Percentiles rank a stretch among this genome's conserved stretches.
phyloP scores from a whole-genome alignment of 2,888 invertebrate genomes.

The Lissocephala sabroskyi region DNA sequence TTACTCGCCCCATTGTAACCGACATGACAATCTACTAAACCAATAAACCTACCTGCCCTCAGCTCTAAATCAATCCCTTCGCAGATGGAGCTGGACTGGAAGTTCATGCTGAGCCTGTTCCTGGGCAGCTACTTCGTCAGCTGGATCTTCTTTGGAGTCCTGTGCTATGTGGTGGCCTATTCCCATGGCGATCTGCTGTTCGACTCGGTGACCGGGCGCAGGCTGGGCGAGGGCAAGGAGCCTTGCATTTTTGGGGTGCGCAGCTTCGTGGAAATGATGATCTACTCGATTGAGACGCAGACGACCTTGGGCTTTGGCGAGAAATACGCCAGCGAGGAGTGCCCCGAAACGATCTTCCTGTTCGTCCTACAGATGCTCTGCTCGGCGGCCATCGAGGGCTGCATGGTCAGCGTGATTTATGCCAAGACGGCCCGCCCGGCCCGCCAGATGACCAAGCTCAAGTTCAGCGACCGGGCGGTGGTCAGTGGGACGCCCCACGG shows the following conservation, averaged over 20 bases:
- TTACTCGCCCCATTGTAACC: background rate
- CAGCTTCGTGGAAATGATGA: conserved; percentile 79
- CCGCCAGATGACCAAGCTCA: conserved; percentile 82
- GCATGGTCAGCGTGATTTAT: conserved; percentile 79
- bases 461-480: conserved; percentile 84
- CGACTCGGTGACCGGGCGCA: conserved; percentile 73
- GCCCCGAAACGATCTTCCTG: conserved; percentile 81
- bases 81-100: conserved; percentile 83
- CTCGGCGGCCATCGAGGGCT: conserved; percentile 76
- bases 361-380: conserved; percentile 86
- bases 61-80: background rate
- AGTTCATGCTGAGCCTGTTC: conserved; percentile 91
- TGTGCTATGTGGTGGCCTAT: conserved; percentile 85
- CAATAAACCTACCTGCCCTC: conserved; percentile 23
- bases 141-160: conserved; percentile 85
- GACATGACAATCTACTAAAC: conserved; percentile 3
- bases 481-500: too few species aligned
- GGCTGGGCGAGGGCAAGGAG: conserved; percentile 71
- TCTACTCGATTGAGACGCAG: conserved; percentile 92
- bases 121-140: conserved; percentile 86
- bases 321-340: conserved; percentile 86
- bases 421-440: conserved; percentile 86
- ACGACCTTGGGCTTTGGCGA: conserved; percentile 89
- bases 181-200: conserved; percentile 84
- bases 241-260: conserved; percentile 77